Conservation (phyloP, 2,113 vertebrate species). For the Aphelocoma coerulescens region DNA sequence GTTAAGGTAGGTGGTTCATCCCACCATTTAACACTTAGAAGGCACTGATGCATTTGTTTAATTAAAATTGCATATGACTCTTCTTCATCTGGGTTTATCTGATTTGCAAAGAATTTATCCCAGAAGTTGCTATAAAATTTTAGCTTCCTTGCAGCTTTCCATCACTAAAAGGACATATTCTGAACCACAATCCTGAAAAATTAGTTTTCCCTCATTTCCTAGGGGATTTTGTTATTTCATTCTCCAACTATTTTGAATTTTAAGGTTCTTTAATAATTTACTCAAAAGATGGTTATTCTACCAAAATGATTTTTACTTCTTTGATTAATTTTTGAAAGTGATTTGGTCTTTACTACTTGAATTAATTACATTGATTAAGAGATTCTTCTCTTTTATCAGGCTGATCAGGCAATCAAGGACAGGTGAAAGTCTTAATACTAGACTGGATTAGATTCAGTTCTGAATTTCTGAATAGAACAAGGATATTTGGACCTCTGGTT, state of each 20-base stretch:
- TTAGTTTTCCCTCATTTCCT: background rate
- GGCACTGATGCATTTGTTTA: background rate
- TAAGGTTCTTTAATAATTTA: background rate
- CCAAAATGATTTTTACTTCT: background rate
- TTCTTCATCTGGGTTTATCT: background rate
- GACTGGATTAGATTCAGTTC: background rate
- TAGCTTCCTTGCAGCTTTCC: background rate
- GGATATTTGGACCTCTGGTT: background rate
- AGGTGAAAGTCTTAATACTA: background rate
- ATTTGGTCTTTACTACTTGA: background rate
- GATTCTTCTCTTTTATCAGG: background rate
- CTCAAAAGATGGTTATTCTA: background rate
- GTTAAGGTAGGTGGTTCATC: background rate
- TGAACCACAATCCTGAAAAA: background rate
- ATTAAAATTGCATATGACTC: background rate
- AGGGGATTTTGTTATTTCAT: background rate
- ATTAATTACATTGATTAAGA: background rate
- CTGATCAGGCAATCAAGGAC: background rate
- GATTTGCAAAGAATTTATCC: background rate
- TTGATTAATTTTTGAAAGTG: background rate
- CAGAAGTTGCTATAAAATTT: background rate
- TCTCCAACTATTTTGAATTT: background rate
- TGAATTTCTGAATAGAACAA: background rate
- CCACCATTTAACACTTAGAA: background rate
- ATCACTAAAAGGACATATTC: background rate